Base-by-base conservation (phyloP, 2,113 vertebrate species). In the Amphiprion ocellaris region DNA sequence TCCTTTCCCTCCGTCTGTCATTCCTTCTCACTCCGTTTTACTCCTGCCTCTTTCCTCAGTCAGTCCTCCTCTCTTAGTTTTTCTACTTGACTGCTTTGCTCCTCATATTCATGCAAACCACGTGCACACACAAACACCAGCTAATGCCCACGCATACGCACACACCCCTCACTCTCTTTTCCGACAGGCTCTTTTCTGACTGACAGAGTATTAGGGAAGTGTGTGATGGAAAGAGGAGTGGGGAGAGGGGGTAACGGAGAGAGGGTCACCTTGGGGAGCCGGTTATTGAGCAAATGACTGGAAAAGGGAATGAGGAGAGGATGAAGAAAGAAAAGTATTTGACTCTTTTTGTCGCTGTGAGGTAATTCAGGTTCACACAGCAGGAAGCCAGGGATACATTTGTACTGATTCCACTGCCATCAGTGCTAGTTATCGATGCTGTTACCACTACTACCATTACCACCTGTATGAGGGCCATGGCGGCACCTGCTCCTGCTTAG, bases 151-250 rank as follows among this genome's bases (percentile, higher is more conserved):
- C 75, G 63, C 76, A 60, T 24, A 49, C 16, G 1, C 61, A 37
- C 56, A 12, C 65, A 68, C 50, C 28, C 52, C 65, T 74, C 65
- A 1, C 65, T 77, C 72, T 54, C 11, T 39, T 82, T 83, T 81
- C 66, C 53, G 50, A 47, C 76, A 68, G 59, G 65, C 52, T 68
- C 63, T 79, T 74, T 84, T 71, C 83, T 88, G 88, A 88, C 65
- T 82, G 86, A 84, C 83, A 88, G 85, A 79, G 80, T 68, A 90
- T 84, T 84, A 82, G 59, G 47, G 46, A 33, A 83, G 79, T 67
- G 69, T 82, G 64, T 84, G 76, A 84, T 84, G 81, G 81, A 73
- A 75, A 77, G 37, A 58, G 61, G 50, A 58, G 54, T 37, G 15
- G 15, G 50, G 21, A 17, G 33, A 10, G 56, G 26, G 26, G 37